Conservation (phyloP, 2,113 vertebrate genomes). For the Gallinago paraguaiae region DNA sequence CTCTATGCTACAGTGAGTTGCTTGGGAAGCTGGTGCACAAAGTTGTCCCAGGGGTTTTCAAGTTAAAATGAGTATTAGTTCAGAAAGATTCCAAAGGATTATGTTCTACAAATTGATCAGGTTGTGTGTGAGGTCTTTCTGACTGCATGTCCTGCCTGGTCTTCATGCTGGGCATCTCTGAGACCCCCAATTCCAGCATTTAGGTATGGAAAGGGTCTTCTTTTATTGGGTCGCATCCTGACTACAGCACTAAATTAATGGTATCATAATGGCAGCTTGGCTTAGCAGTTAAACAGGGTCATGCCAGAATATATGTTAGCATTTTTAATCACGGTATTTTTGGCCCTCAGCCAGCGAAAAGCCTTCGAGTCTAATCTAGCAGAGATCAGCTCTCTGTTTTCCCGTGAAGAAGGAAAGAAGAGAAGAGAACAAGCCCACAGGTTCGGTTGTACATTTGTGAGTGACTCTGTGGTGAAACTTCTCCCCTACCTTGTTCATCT, state of each 20-base stretch:
- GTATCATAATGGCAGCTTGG: neutral
- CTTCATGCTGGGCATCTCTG: neutral
- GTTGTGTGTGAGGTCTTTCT: neutral
- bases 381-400: neutral
- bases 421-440: neutral
- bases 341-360: neutral
- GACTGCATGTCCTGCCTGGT: neutral
- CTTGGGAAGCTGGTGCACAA: neutral
- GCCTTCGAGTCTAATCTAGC: neutral
- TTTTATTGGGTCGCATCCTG: neutral
- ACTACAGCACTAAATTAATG: neutral
- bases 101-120: neutral
- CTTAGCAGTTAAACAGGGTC: neutral
- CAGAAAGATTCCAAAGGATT: neutral
- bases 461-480: neutral
- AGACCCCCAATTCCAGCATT: neutral
- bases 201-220: neutral
- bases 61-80: neutral
- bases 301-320: neutral
- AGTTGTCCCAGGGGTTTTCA: neutral
- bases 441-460: neutral
- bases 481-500: neutral
- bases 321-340: neutral
- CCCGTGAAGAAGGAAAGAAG: neutral
- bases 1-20: neutral